Conservation (phyloP, 2,888 invertebrate genomes). For the Callyntrura sp. region DNA sequence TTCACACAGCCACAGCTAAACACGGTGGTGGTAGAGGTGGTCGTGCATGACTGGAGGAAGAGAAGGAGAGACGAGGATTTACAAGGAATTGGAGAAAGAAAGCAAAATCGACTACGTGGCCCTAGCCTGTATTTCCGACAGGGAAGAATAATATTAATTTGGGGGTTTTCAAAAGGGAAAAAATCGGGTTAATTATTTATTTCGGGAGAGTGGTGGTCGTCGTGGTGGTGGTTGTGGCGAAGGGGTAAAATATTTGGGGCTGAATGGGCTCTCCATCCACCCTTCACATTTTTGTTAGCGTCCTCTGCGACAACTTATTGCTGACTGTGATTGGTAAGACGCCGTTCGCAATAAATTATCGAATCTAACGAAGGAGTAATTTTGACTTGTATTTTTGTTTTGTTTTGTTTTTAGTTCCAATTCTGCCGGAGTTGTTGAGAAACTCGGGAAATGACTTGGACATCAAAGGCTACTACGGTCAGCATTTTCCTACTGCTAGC, state of each 20-base stretch:
- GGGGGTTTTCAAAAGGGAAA: too few species aligned
- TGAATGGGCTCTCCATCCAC: slow-evolving; percentile 80
- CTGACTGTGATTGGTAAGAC: slow-evolving; percentile 94
- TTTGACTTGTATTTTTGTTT: slow-evolving; percentile 19
- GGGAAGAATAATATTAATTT: too few species aligned
- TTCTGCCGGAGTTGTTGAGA: slow-evolving; percentile 88
- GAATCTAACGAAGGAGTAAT: slow-evolving; percentile 36
- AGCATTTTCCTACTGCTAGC: slow-evolving; percentile 45
- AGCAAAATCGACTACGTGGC: background rate
- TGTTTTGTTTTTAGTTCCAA: slow-evolving; percentile 89
- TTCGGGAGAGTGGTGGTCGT: too few species aligned
- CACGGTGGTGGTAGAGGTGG: too few species aligned
- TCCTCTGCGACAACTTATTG: slow-evolving; percentile 90
- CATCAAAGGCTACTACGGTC: slow-evolving; percentile 51
- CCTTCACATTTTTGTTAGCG: slow-evolving; percentile 82
- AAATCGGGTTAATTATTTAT: slow-evolving; percentile 18
- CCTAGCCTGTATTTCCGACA: background rate
- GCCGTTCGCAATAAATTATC: slow-evolving; percentile 42
- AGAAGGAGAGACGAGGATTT: too few species aligned
- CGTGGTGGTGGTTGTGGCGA: background rate
- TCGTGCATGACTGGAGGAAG: too few species aligned
- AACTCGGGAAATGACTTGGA: slow-evolving; percentile 78
- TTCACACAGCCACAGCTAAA: too few species aligned
- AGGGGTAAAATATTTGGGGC: background rate
- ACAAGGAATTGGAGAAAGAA: background rate